Evolutionary conservation across 2,113 vertebrate species (phyloP).

Genomic region (Pan paniscus): DNA sequence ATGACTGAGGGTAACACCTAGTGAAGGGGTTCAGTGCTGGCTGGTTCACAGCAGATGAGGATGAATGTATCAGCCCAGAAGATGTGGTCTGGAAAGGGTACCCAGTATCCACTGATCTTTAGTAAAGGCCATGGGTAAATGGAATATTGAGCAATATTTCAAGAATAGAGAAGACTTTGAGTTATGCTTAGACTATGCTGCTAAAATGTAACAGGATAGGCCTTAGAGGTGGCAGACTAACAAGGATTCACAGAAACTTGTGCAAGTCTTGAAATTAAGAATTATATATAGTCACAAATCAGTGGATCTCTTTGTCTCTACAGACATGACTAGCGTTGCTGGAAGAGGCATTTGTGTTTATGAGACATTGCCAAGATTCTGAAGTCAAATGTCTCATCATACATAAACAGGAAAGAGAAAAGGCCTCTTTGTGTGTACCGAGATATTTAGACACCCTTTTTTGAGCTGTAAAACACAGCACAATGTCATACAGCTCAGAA

Average conservation of each 20-base stretch:
- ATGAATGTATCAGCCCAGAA: not conserved
- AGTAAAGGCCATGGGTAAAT: not conserved
- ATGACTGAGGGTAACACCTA: not conserved
- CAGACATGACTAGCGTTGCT: not conserved
- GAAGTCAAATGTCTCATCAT: not conserved
- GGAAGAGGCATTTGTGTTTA: not conserved
- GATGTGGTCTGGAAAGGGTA: too few species aligned
- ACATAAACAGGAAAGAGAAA: constrained; percentile 9
- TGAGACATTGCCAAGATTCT: not conserved
- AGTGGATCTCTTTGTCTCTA: not conserved
- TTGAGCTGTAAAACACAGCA: constrained; percentile 46
- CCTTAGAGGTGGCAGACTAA: not conserved
- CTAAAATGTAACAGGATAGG: not conserved
- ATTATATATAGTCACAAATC: not conserved
- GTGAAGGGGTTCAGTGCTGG: fast-evolving
- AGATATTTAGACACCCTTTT: constrained; percentile 43
- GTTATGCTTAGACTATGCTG: not conserved
- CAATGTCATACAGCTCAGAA: not conserved
- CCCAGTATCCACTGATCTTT: not conserved
- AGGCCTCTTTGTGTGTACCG: not conserved
- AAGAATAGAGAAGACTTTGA: not conserved
- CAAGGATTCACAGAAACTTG: not conserved
- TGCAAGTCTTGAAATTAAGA: not conserved
- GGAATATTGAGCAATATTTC: not conserved
- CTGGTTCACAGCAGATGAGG: not conserved